Percentiles rank a stretch among this genome's conserved stretches.
Evolutionary conservation across 2,888 invertebrate genomes (phyloP).

Genomic region (Aphrophora alni): DNA sequence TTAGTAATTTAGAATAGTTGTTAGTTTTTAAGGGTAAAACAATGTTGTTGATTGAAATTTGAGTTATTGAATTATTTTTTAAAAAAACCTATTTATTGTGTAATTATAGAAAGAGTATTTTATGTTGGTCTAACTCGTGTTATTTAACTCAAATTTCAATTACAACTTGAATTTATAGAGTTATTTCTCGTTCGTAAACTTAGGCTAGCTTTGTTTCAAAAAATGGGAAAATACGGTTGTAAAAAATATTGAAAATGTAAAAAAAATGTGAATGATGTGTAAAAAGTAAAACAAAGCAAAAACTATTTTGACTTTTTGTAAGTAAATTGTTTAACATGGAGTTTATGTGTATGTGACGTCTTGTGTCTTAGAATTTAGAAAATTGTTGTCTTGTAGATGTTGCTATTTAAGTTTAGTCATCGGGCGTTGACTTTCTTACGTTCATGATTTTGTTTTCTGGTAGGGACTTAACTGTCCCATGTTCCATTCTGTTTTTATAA

Average conservation of each 20-base stretch:
- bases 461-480: too few species aligned
- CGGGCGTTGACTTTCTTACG: not conserved
- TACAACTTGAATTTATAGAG: conserved; percentile 15
- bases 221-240: conserved; percentile 23
- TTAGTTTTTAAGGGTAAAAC: not conserved
- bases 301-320: conserved; percentile 39
- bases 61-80: conserved; percentile 25
- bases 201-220: conserved; percentile 28
- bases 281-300: conserved; percentile 31
- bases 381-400: conserved; percentile 23
- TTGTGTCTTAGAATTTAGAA: conserved; percentile 15
- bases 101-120: conserved; percentile 34
- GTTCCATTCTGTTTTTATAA: conserved; percentile 32
- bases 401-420: conserved; percentile 21
- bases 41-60: conserved; percentile 27
- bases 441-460: too few species aligned
- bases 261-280: conserved; percentile 25
- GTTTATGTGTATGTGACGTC: conserved; percentile 31
- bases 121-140: conserved; percentile 19
- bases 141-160: not conserved
- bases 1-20: not conserved
- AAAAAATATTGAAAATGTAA: conserved; percentile 3
- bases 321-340: conserved; percentile 15
- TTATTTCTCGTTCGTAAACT: conserved; percentile 35
- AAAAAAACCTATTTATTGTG: too few species aligned